Conservation (phyloP, 2,113 vertebrate species). For the Brachyistius frenatus region DNA sequence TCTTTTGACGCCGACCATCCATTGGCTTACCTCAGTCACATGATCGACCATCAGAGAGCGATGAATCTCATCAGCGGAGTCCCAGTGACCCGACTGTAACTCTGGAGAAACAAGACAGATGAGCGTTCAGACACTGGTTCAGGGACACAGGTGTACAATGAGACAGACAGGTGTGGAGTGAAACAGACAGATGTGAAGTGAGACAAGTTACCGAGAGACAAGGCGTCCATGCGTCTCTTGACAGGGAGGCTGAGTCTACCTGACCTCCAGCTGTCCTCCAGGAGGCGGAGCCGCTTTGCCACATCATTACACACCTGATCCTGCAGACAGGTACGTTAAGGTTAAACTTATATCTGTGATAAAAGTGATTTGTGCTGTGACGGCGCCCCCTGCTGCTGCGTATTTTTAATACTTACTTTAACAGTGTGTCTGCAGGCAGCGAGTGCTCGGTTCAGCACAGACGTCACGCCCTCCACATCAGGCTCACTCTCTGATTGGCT, state of each 20-base stretch:
- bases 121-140: not conserved
- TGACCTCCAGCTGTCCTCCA: constrained; percentile 89
- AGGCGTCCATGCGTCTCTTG: constrained; percentile 88
- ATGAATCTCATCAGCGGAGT: constrained; percentile 92
- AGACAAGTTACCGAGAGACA: constrained; percentile 86
- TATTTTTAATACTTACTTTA: constrained; percentile 77
- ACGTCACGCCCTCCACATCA: constrained; percentile 79
- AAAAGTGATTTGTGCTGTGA: not conserved
- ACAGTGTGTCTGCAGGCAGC: constrained; percentile 81
- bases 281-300: constrained; percentile 86
- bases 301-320: constrained; percentile 94
- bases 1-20: constrained; percentile 96
- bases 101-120: constrained; percentile 78
- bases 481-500: constrained; percentile 74
- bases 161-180: rapidly evolving
- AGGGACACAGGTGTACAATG: not conserved
- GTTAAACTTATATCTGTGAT: no score
- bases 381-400: not conserved
- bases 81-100: constrained; percentile 86
- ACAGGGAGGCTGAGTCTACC: constrained; percentile 90
- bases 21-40: constrained; percentile 95
- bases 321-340: constrained; percentile 72
- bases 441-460: constrained; percentile 82
- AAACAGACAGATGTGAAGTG: not conserved
- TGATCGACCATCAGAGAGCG: constrained; percentile 95